These are phyloP conservation scores for Petrolisthes cinctipes DNA, from an alignment of 2,888 invertebrate species.

Conservation along the genomic window DNA sequence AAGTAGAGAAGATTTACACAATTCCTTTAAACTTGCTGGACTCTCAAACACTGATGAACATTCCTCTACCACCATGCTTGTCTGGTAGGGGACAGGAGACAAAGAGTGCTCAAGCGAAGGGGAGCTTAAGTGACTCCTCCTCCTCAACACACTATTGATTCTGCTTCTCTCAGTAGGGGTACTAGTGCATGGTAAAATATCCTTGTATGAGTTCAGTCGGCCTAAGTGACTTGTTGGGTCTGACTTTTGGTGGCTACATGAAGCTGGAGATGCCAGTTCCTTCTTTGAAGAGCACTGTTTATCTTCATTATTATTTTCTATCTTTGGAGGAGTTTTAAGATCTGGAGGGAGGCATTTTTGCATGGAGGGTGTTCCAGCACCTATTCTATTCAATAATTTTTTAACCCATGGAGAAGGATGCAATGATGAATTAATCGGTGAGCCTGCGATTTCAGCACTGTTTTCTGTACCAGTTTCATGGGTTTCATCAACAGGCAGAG, in stretches of 20 bases:
- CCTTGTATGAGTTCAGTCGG: neutral
- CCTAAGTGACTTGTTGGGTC: neutral
- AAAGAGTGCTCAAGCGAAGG: neutral
- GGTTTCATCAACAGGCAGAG: neutral
- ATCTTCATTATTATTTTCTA: too few species aligned
- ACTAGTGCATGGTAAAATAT: neutral
- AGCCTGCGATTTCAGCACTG: neutral
- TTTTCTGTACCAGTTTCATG: neutral
- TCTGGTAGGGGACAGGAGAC: neutral
- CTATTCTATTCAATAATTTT: neutral
- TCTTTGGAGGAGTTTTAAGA: neutral
- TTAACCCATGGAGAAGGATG: neutral
- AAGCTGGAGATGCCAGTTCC: too few species aligned
- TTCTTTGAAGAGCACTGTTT: too few species aligned
- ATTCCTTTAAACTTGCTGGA: neutral
- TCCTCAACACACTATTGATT: neutral
- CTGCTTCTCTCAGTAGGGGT: neutral
- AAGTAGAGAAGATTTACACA: neutral
- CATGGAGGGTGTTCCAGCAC: neutral
- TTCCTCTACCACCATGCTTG: neutral
- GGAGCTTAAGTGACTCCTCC: neutral
- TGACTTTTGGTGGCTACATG: neutral
- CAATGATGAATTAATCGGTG: neutral
- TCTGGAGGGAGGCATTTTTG: neutral
- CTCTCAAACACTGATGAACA: neutral